Evolutionary conservation across 2,888 invertebrate species (phyloP), one percentile per base, ranked within the genome.

Genomic region (Spicauda simplicius): DNA sequence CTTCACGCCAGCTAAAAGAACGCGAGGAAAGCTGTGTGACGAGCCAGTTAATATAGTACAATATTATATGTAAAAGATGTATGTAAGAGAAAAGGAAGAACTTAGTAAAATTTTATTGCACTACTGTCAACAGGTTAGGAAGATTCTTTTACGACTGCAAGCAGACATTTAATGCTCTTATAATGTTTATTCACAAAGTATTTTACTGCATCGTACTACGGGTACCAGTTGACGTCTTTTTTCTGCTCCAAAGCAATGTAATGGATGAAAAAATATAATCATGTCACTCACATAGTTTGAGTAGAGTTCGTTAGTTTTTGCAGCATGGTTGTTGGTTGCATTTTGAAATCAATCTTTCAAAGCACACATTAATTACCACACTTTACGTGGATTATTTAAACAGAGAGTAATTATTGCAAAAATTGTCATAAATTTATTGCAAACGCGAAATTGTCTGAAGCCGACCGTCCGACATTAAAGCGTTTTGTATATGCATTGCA

Each of bases 231-330:
- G 20, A 50, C 30, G 2, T 53, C 18, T n/a, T 53, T 16, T 37
- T 18, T 20, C 19, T 18, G 7, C 8, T 20, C 16, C 2, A n/a
- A 33, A 58, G 20, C 0, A 5, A 33, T 41, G 20, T 5, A 52
- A 56, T 20, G 55, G 56, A 19, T 19, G 64, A n/a, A 66, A 66
- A 55, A 60, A 75, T 74, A 70, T 70, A 57, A 59, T 67, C 71
- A 69, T 70, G 73, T 78, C 74, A 90, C 93, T 91, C 80, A 93
- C 93, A 93, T 90, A 74, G 90, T 90, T 87, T 93, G 93, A 71
- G 90, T 88, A 70, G 88, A 83, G 72, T 90, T 90, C 78, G 88
- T 78, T 71, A 91, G 85, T 80, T 91, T 91, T 69, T 88, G 87
- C 80, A 90, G 88, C 87, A 90, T 89, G 77, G 87, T 87, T 68